These are phyloP conservation scores for Phrynocephalus forsythii DNA, from an alignment of 2,797 vertebrate genomes.

Conservation along the genomic window DNA sequence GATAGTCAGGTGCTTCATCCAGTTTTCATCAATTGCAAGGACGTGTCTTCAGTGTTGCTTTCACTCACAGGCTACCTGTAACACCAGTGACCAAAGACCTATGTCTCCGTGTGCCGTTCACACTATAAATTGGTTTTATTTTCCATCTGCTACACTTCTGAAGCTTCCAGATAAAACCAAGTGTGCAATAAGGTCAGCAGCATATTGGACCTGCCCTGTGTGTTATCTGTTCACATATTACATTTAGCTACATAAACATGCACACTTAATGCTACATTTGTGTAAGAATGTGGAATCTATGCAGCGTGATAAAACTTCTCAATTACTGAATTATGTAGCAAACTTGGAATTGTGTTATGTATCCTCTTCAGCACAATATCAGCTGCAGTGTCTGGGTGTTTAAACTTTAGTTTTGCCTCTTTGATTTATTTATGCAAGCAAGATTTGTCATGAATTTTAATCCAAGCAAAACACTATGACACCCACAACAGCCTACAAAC, in stretches of 20 bases:
- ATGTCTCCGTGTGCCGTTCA: no score
- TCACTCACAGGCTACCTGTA: neutral
- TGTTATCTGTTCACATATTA: neutral
- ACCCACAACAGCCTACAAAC: conserved; percentile 65
- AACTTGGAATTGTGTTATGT: conserved; percentile 64
- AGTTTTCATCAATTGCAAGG: neutral
- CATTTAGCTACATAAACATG: neutral
- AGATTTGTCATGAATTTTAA: conserved; percentile 77
- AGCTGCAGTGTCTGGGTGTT: conserved; percentile 69
- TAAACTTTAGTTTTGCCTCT: conserved; percentile 76
- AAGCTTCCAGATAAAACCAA: neutral
- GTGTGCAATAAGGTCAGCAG: neutral
- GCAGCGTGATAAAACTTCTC: conserved; percentile 33
- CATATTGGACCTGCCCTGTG: no score
- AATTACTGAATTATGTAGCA: conserved; percentile 33
- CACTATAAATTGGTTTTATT: no score
- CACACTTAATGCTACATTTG: neutral
- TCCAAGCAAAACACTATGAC: conserved; percentile 70
- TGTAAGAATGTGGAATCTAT: conserved; percentile 8
- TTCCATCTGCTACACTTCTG: no score
- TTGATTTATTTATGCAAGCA: conserved; percentile 78
- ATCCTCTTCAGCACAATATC: conserved; percentile 70
- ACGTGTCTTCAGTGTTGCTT: neutral
- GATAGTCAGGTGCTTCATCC: neutral
- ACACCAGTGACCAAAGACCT: neutral